Evolutionary conservation across 2,113 vertebrate genomes (phyloP), one percentile per base, ranked within the genome.

Genomic region (Antidorcas marsupialis): DNA sequence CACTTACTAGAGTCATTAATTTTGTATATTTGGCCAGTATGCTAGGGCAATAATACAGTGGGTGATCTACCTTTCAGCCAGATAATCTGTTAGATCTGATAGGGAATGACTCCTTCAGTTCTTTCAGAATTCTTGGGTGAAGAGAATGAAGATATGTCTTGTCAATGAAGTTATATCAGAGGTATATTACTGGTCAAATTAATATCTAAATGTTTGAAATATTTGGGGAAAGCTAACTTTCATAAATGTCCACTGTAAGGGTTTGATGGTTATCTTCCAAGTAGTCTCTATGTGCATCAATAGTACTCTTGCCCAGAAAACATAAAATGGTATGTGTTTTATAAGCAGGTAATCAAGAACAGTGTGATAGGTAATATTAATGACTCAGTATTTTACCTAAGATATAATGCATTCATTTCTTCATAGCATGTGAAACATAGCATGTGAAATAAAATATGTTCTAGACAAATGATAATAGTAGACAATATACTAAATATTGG

Each of bases 1-100:
- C 64, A 36, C 92, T 96, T 98, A 79, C 39, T 98, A 88, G 79
- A 97, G 45, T 97, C 62, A 93, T 97, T 97, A 98, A 86, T 2
- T 36, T 97, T 83, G 67, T 95, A 94, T 97, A 96, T 47, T 53
- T 95, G 39, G 59, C 95, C 74, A 85, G 71, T 53, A 0, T 85
- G 25, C 83, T 97, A 92, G 52, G 91, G 8, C 94, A 98, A 60
- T 94, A 10, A 94, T 25, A 85, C 82, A 98, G 98, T 96, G 86
- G 17, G 62, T 47, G 12, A 64, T 96, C 27, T 96, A 89, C 92
- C 93, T 97, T 97, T 97, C 36, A 97, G 79, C n/a, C 17, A 95
- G 39, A 55, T 12, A 89, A 74, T 59, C 57, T 96, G 2, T 96
- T 95, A 92, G 39, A 91, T 21, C 36, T 97, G 9, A 50, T 94